Evolutionary conservation across 2,797 vertebrate species (phyloP), one percentile per base, ranked within the genome.

Genomic region (Enoplosus armatus): DNA sequence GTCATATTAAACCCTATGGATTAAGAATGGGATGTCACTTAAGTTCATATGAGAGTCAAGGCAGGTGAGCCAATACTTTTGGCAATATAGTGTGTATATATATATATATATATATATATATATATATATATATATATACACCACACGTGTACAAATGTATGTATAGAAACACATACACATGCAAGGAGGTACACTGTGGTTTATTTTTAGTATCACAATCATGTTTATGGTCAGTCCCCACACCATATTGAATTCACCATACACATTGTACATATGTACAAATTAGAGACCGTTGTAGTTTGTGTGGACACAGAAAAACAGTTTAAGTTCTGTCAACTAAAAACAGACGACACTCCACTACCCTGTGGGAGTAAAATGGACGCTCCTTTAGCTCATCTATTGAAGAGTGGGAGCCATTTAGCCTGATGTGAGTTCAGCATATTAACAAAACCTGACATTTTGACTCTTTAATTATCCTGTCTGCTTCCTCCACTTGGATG

Each of bases 191-290:
- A 8, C 45, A 11, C 0, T 8, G 26, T 51, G 51, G 8, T 56
- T 41, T n/a, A 33, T 22, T 50, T 6, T 39, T 20, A 29, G 55
- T 39, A 48, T 29, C 39, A 14, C 9, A 51, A 11, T 55, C 37
- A 39, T 77, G 33, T 65, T 54, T 68, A 74, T 74, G 33, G 31
- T 50, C 9, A 41, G 39, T 39, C 31, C 22, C 39, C n/a, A 24
- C 29, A 22, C 18, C 27, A 31, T 50, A 43, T 58, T n/a, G 26
- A 37, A 51, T 33, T 20, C 24, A 45, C 16, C 43, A 29, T 8
- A 12, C n/a, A 9, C 45, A 71, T 22, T n/a, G 3, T 3, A 20
- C n/a, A 26, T 20, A 24, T 39, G 24, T 27, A 2, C 48, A 54
- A 15, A 15, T 65, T 45, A 10, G 8, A 31, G 14, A 7, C 27